Evolutionary conservation across 1,140 invertebrate species (phyloP).

Genomic region (Archegozetes longisetosus): DNA sequence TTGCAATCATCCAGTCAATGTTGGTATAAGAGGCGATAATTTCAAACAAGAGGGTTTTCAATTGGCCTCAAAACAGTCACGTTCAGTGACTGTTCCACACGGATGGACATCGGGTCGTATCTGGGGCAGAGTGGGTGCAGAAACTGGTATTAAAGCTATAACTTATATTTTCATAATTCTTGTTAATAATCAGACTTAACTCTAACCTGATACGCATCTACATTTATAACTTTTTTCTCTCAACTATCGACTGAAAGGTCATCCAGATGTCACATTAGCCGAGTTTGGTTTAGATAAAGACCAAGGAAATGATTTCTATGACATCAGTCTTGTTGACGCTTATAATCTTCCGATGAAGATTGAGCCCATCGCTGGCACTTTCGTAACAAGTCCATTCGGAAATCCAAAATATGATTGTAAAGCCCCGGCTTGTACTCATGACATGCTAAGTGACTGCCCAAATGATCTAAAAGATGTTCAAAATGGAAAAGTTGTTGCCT

Average conservation of each 20-base stretch:
- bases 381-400: not conserved
- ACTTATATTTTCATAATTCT: too few species aligned
- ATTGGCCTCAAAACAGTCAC: slow-evolving; percentile 26
- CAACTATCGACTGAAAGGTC: too few species aligned
- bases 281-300: slow-evolving; percentile 24
- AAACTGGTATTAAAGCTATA: too few species aligned
- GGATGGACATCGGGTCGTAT: slow-evolving; percentile 24
- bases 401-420: slow-evolving; percentile 17
- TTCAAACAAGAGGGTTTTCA: slow-evolving; percentile 19
- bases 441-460: slow-evolving; percentile 30
- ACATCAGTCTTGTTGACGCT: slow-evolving; percentile 26
- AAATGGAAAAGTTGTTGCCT: slow-evolving; percentile 13
- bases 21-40: not conserved
- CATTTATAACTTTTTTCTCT: too few species aligned
- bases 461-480: slow-evolving; percentile 22
- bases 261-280: slow-evolving; percentile 25
- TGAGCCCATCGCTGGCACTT: slow-evolving; percentile 16
- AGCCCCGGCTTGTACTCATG: slow-evolving; percentile 25
- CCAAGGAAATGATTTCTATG: slow-evolving; percentile 24
- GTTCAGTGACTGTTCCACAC: slow-evolving; percentile 1
- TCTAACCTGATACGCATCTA: too few species aligned
- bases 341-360: slow-evolving; percentile 25
- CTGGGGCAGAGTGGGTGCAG: slow-evolving; percentile 32
- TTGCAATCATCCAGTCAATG: not conserved
- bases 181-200: too few species aligned